A percentile compares a stretch with the other conserved stretches of the same genome.
Evolutionary conservation across 2,797 vertebrate genomes (phyloP).

Genomic region (Tragopan temminckii): DNA sequence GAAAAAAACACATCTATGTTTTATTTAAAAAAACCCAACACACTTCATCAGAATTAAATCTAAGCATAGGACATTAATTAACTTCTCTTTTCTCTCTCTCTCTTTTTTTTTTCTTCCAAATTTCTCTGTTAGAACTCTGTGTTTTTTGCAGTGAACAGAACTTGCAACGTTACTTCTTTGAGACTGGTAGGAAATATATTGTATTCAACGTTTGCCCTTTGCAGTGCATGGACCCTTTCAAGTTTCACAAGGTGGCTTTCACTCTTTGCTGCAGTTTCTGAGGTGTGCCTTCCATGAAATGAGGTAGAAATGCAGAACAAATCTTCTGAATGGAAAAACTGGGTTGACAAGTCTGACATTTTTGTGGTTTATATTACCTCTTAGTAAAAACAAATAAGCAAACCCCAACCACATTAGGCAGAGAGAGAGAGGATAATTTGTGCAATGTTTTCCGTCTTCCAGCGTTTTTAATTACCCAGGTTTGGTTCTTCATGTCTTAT

Average conservation of each 20-base stretch:
- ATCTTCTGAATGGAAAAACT: constrained; percentile 46
- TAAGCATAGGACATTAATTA: background rate
- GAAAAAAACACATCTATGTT: background rate
- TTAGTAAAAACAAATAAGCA: constrained; percentile 52
- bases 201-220: background rate
- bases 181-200: background rate
- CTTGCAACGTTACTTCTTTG: background rate
- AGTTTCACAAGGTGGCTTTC: background rate
- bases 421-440: background rate
- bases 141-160: background rate
- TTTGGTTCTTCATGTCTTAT: background rate
- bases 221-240: background rate
- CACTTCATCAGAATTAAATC: background rate
- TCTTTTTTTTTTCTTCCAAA: background rate
- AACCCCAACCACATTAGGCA: background rate
- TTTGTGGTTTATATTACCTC: constrained; percentile 44
- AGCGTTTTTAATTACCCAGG: background rate
- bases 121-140: background rate
- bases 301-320: background rate
- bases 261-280: background rate
- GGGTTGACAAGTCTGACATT: constrained; percentile 11
- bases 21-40: background rate
- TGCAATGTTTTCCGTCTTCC: background rate
- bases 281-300: background rate
- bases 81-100: background rate